Percentiles rank a stretch among this genome's conserved stretches.
phyloP scores from a whole-genome alignment of 2,113 vertebrate genomes.

The Probosciger aterrimus region DNA sequence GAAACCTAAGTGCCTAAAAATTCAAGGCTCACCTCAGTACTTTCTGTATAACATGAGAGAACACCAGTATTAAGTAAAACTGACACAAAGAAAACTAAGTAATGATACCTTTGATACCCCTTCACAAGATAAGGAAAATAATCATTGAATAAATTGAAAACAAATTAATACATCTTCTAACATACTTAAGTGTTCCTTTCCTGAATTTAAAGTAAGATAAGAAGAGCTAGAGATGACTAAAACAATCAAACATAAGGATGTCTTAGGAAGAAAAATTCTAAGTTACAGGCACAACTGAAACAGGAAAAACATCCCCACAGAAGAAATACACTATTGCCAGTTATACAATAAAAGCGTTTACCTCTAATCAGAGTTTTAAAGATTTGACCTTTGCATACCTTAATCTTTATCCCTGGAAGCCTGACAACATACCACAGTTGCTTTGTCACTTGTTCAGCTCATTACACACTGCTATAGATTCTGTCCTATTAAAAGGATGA shows the following conservation, averaged over 20 bases:
- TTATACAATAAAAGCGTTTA: neutral
- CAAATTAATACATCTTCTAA: neutral
- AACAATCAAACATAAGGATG: neutral
- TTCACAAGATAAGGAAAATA: neutral
- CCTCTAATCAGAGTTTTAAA: neutral
- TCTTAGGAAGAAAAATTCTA: neutral
- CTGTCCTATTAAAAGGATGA: neutral
- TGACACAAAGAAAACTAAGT: neutral
- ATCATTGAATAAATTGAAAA: neutral
- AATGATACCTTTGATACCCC: neutral
- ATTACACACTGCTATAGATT: neutral
- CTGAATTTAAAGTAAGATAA: neutral
- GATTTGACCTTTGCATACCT: neutral
- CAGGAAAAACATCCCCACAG: neutral
- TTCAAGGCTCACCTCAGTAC: neutral
- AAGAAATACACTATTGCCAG: neutral
- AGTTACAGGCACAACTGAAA: neutral
- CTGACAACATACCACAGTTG: neutral
- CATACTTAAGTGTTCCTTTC: neutral
- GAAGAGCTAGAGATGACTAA: neutral
- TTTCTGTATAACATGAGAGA: neutral
- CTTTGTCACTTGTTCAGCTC: neutral
- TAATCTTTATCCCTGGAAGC: neutral
- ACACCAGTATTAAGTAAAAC: neutral
- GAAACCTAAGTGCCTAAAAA: neutral